Evolutionary conservation across 2,113 vertebrate genomes (phyloP).

Genomic region (Heptranchias perlo): DNA sequence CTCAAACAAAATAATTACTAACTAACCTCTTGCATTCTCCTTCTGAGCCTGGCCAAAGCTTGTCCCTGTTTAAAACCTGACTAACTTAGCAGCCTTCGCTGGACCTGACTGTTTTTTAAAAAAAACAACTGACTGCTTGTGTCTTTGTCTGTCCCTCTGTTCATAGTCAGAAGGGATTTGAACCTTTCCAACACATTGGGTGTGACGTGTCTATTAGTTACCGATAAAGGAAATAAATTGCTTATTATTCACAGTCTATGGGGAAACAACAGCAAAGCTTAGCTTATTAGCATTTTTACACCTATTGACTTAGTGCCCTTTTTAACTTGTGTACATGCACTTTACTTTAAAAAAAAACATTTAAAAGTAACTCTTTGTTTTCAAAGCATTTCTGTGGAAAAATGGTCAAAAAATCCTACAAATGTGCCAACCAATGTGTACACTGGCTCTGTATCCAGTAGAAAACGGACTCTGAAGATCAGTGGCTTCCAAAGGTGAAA

Average conservation of each 20-base stretch:
- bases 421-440: background rate
- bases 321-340: background rate
- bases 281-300: background rate
- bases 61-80: background rate
- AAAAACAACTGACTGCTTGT: background rate
- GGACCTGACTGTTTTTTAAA: background rate
- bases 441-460: background rate
- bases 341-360: background rate
- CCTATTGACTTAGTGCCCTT: background rate
- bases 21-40: background rate
- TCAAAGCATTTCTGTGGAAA: background rate
- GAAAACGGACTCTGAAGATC: background rate
- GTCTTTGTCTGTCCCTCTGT: no score
- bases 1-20: background rate
- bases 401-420: background rate
- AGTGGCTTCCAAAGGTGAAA: background rate
- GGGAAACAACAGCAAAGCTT: background rate
- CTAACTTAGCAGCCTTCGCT: background rate
- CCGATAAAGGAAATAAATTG: background rate
- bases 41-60: background rate
- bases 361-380: background rate
- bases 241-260: background rate
- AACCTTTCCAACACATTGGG: background rate
- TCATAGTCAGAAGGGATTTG: no score
- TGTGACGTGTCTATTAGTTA: background rate